Percentiles rank a stretch among this genome's conserved stretches.
Conservation (phyloP, 2,888 invertebrate genomes). For the Amphipoea oculea region DNA sequence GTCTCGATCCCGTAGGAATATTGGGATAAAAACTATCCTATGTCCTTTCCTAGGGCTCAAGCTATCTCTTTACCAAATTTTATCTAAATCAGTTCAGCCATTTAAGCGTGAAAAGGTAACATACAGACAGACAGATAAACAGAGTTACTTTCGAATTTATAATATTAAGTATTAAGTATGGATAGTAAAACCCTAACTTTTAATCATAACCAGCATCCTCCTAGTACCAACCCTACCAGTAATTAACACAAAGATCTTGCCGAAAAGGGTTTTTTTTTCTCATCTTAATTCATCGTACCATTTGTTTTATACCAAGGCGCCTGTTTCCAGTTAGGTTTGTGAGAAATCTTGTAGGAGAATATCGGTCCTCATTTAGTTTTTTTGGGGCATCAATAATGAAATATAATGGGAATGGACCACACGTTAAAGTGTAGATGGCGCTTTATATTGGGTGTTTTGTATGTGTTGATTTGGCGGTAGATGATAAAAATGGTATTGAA, state of each 20-base stretch:
- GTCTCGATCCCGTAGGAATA: too few relatives aligned
- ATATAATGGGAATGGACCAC: conserved; percentile 48
- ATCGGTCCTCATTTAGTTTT: conserved; percentile 65
- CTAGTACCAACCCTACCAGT: conserved; percentile 68
- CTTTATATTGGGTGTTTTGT: background rate
- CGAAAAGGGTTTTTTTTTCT: conserved; percentile 83
- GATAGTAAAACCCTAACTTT: background rate
- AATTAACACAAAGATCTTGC: conserved; percentile 89
- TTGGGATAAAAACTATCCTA: too few relatives aligned
- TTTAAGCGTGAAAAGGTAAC: too few relatives aligned
- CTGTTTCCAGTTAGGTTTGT: conserved; percentile 74
- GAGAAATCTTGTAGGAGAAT: conserved; percentile 75
- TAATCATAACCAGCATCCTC: background rate
- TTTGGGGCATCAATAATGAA: conserved; percentile 54
- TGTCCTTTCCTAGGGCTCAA: too few relatives aligned
- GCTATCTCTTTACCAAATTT: too few relatives aligned
- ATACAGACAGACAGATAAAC: too few relatives aligned
- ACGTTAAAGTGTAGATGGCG: conserved; percentile 36
- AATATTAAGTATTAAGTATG: too few relatives aligned
- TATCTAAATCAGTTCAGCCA: too few relatives aligned
- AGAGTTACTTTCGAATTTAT: too few relatives aligned
- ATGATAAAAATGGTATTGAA: background rate
- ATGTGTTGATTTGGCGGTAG: conserved; percentile 10
- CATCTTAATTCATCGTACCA: conserved; percentile 78
- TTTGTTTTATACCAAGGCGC: conserved; percentile 81